A percentile compares a stretch with the other conserved stretches of the same genome.
Evolutionary conservation across 2,113 vertebrate genomes (phyloP).

Genomic region (Hyaena hyaena): DNA sequence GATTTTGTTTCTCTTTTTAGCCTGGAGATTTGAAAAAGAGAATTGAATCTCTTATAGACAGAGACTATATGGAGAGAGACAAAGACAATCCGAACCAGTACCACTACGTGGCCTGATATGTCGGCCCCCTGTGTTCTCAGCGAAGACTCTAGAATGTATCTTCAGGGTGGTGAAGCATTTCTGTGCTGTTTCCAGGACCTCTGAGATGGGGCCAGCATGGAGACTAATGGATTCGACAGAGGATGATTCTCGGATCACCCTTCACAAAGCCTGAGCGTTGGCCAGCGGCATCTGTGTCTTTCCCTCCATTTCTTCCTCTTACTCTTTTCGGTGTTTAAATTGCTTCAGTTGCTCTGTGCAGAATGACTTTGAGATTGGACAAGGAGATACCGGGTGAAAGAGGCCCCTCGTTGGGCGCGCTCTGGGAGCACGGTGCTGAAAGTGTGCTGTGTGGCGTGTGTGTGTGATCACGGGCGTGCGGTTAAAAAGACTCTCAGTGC

Average conservation of each 20-base stretch:
- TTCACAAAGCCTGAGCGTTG: conserved; percentile 59
- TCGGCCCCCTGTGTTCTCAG: conserved; percentile 33
- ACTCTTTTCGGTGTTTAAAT: conserved; percentile 68
- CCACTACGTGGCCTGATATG: conserved; percentile 95
- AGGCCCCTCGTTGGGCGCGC: conserved; percentile 44
- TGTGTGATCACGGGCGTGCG: conserved; percentile 67
- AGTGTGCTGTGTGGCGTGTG: conserved; percentile 57
- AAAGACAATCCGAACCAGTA: conserved; percentile 98
- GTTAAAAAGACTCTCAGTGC: conserved; percentile 77
- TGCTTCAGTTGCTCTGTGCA: conserved; percentile 76
- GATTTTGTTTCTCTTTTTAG: conserved; percentile 82
- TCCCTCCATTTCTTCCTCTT: conserved; percentile 57
- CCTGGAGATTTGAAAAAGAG: conserved; percentile 98
- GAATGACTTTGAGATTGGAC: conserved; percentile 71
- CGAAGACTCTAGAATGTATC: conserved; percentile 63
- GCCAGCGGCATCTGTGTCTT: conserved; percentile 44
- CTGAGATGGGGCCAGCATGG: conserved; percentile 73
- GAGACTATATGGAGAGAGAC: conserved; percentile 99
- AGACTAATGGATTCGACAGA: conserved; percentile 70
- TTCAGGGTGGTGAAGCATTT: conserved; percentile 72
- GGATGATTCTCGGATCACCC: conserved; percentile 56
- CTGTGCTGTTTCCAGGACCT: conserved; percentile 71
- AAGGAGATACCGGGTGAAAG: conserved; percentile 43
- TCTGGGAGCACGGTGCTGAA: conserved; percentile 64
- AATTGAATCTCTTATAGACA: conserved; percentile 98